Conservation (phyloP, 2,113 vertebrate genomes). For the Prochilodus magdalenae region DNA sequence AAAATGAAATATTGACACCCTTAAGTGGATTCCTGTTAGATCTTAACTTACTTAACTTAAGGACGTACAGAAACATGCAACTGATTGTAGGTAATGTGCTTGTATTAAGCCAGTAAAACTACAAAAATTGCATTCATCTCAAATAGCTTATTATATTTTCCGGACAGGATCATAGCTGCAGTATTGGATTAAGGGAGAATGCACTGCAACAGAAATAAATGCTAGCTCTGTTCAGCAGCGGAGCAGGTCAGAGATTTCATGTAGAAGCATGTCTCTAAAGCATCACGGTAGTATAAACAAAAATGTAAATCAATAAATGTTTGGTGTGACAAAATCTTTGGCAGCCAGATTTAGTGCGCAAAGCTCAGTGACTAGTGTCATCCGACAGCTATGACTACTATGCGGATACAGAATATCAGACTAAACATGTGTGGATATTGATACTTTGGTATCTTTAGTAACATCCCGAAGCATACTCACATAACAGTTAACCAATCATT, state of each 20-base stretch:
- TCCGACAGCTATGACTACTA: conserved; percentile 50
- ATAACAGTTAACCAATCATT: conserved; percentile 60
- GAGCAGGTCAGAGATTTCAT: not conserved
- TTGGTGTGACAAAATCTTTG: conserved; percentile 41
- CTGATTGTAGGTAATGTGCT: not conserved
- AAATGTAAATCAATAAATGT: conserved; percentile 38
- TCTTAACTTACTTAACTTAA: too few species aligned
- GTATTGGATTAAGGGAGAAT: not conserved
- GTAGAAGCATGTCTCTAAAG: not conserved
- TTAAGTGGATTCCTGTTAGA: not conserved
- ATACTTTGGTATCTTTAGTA: conserved; percentile 65
- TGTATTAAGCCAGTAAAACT: not conserved
- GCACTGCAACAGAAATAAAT: not conserved
- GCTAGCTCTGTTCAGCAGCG: not conserved
- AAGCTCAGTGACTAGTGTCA: conserved; percentile 49
- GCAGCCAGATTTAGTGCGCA: conserved; percentile 29
- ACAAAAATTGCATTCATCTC: not conserved
- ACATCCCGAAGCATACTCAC: conserved; percentile 50
- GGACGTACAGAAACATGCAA: not conserved
- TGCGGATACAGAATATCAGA: conserved; percentile 56
- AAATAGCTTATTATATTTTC: not conserved
- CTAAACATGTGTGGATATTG: conserved; percentile 60
- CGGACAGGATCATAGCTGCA: not conserved
- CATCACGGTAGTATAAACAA: conserved; percentile 24
- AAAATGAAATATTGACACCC: not conserved